Evolutionary conservation across 2,113 vertebrate genomes (phyloP), one percentile per base, ranked within the genome.

Genomic region (Bufo gargarizans): DNA sequence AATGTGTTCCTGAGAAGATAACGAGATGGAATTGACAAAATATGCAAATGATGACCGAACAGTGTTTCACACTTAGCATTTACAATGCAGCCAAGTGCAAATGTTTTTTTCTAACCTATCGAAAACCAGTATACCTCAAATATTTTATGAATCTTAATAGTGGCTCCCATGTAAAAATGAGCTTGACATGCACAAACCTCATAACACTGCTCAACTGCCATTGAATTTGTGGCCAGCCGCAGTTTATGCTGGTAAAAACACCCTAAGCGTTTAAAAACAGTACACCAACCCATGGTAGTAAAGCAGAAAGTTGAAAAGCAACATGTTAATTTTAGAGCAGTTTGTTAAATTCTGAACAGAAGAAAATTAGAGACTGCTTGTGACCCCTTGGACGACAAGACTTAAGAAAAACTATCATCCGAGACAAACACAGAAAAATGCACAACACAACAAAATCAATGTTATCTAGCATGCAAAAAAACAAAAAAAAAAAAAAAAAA

Each of bases 391-490:
- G 59, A 55, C 14, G n/a, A 78, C 77, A 87, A 83, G 63, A 82
- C n/a, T 82, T 77, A 43, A 84, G 71, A 83, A 33, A 61, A 49
- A 58, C 14, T 49, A 77, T 89, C 88, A 90, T 92, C 89, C 92
- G 92, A 91, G 93, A 93, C 91, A 92, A 91, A 91, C 93, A 90
- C 87, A 93, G 93, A 95, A 94, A 89, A 92, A 95, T 95, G 95
- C 96, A 96, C 96, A 95, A 96, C 94, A 96, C 95, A 94, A 92
- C 93, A 94, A 93, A 95, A 94, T 95, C 95, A 89, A 94, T 94
- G 95, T 96, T 95, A 95, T 93, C 93, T 95, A 90, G 95, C 97
- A 97, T 97, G 97, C 97, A 97, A 94, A 45, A 63, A 85, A 92
- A 95, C 95, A 2, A 53, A 53, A 1, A 55, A 7, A 55, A 55